Base-by-base conservation (phyloP, 1,140 invertebrate species). In the Halictus rubicundus region DNA sequence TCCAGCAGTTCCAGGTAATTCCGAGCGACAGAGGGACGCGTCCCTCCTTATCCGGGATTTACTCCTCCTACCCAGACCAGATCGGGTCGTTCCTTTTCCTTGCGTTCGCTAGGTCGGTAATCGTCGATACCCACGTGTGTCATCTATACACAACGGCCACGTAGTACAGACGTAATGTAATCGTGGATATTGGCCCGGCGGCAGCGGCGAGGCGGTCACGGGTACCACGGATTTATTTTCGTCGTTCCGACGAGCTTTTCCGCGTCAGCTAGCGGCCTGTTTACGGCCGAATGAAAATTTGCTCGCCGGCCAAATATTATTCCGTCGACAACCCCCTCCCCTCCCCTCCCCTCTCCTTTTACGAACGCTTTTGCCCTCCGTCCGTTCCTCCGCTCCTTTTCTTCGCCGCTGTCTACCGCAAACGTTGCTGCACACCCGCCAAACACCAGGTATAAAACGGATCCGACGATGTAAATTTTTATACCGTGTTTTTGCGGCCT, bases 251-350 rank as follows among this genome's bases (percentile, higher is more conserved):
- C 74, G 76, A 85, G 85, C 83, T 87, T 88, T 88, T 85, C 87
- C 87, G 85, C 85, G 83, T 83, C 83, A 83, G 46, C 78, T 82
- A 71, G 65, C 82, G 76, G 79, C 66, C 78, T 88, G 86, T 88
- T 88, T 88, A 88, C 84, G 83, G 79, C 80, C 87, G 68, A 88
- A 88, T 84, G 84, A 84, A 86, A 88, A 88, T 86, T 88, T 88
- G 81, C 86, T 71, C 86, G 68, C 60, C 63, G 39, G 83, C 86
- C 87, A 88, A 87, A 88, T 87, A 84, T 88, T 87, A 87, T 88
- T 87, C 68, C 81, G 78, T 76, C 64, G 63, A 61, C 74, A 72
- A 75, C n/a, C 32, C 69, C 54, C 57, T n/a, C n/a, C n/a, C n/a
- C n/a, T n/a, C n/a, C n/a, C n/a, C n/a, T n/a, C n/a, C n/a, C n/a